Evolutionary conservation across 2,113 vertebrate genomes (phyloP), one percentile per base, ranked within the genome.

Genomic region (Odobenus rosmarus): DNA sequence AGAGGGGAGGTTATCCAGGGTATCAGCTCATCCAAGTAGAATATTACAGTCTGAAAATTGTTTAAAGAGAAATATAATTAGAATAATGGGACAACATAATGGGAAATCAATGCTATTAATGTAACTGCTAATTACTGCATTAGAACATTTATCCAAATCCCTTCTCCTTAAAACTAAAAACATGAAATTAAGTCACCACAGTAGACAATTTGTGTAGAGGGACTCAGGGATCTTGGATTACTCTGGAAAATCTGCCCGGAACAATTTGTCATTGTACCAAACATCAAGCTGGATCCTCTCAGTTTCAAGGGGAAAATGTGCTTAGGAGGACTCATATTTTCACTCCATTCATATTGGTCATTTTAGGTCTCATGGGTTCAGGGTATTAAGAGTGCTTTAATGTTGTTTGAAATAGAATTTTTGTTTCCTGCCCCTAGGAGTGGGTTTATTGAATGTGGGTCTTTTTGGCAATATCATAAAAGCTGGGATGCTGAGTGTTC

Each of bases 51-150:
- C 85, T 92, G 77, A 97, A 97, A 97, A 95, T 96, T 97, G 94
- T 98, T 97, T 96, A 98, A 98, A 97, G 96, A 91, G 97, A 97
- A 96, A 98, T 96, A 96, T 97, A 98, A 98, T 98, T 98, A 97
- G 85, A 96, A 97, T 97, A 97, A 98, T 97, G 95, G 96, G 97
- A 77, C 94, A 93, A 55, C 95, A 94, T 97, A 97, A 98, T 98
- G 90, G 88, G 94, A 98, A 98, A 98, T 97, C 98, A 98, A 97
- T 96, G 95, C 95, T 98, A 93, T 97, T 98, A 98, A 97, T 98
- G 96, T 97, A 97, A 97, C 95, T 97, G 97, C 97, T 98, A 98
- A 98, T 98, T 98, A 97, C 84, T 85, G 83, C 94, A 97, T 98
- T 98, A 97, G 97, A 98, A 97, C 97, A 96, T 96, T 98, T 97